Evolutionary conservation across 2,797 vertebrate genomes (phyloP).

Genomic region (Agapornis canus): DNA sequence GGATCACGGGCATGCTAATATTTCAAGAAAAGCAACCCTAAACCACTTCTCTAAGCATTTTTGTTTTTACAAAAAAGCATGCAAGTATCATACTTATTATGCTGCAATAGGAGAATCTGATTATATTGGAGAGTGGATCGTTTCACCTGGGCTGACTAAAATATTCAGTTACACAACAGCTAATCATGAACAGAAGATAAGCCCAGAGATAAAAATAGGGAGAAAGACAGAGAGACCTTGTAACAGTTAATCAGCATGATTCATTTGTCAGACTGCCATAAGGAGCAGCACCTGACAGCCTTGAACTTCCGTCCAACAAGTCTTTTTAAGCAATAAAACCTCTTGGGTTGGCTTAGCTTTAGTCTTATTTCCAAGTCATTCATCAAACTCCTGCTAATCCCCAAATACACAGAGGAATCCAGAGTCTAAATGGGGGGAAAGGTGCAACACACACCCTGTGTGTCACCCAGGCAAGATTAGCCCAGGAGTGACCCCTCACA

Average conservation of each 20-base stretch:
- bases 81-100: background rate
- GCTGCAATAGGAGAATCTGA: background rate
- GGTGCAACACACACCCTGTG: background rate
- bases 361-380: conserved; percentile 1
- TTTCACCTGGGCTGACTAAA: conserved; percentile 54
- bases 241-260: conserved; percentile 35
- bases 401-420: background rate
- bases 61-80: background rate
- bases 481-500: background rate
- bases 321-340: background rate
- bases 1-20: background rate
- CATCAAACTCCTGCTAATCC: conserved; percentile 12
- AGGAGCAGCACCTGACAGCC: background rate
- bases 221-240: conserved; percentile 47
- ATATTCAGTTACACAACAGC: conserved; percentile 61
- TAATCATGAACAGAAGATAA: conserved; percentile 57
- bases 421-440: background rate
- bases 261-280: conserved; percentile 16
- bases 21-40: background rate
- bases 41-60: background rate
- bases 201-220: conserved; percentile 55
- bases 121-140: background rate
- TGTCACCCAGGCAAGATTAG: conserved; percentile 15
- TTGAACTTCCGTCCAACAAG: background rate
- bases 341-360: background rate